Base-by-base conservation (phyloP, 2,797 vertebrate genomes). In the Spatula clypeata region DNA sequence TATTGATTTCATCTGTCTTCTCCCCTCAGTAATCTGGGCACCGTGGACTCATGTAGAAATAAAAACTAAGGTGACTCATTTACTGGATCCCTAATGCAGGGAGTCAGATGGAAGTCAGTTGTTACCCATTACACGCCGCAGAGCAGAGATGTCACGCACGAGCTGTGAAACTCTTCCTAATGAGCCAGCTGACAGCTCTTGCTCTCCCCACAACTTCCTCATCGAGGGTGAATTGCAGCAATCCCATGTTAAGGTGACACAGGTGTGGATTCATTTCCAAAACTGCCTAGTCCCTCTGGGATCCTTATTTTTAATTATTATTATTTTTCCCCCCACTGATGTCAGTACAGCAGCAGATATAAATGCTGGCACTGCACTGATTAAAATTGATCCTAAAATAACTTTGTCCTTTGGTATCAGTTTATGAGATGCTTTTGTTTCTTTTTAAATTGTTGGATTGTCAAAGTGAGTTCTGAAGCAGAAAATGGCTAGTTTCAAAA, bases 301-400 rank as follows among this genome's bases (percentile, higher is more conserved):
- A 67, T 93, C 74, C 80, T 96, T 94, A 84, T 31, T 90, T 94
- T 95, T 95, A 96, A 95, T 96, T 94, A 82, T 21, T 64, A 47
- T 47, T 73, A 85, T 77, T 87, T 44, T 74, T 58, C 1, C 32
- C 24, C 1, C 32, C 24, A 49, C 70, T 88, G 76, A 93, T 96
- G 90, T 95, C 87, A 94, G 73, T 73, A 61, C 55, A 57, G 91
- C 79, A 94, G 73, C 66, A 88, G 24, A 92, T 94, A 95, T 94
- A 94, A 94, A 94, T 93, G 84, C 74, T 87, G 40, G 84, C 76
- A 82, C 88, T 87, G 79, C 90, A 54, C 64, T 96, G 95, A 95
- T 97, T 94, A 97, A 96, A 94, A 96, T 82, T 91, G 21, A 93
- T 94, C 90, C 69, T 79, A 95, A 97, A 95, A 97, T 94, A 96